Base-by-base conservation (phyloP, 2,797 vertebrate genomes). In the Gallinago solitaria region DNA sequence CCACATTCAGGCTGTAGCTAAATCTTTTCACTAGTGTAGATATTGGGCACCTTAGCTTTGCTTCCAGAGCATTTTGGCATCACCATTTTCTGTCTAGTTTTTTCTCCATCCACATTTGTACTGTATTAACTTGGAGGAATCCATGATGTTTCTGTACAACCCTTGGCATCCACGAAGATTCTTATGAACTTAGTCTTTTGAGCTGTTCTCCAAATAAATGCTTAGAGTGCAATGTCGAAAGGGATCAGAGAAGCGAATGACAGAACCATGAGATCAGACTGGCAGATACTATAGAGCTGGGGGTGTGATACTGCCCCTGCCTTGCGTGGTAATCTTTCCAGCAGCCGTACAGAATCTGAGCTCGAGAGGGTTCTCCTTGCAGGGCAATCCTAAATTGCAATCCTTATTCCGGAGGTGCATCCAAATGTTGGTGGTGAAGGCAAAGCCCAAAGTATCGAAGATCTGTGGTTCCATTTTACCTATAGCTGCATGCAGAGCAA, bases 161-260 rank as follows among this genome's bases (percentile, higher is more conserved):
- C 27, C 33, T 12, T 80, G n/a, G 32, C 24, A 67, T 17, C 48
- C 18, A 7, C 10, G 20, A 70, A 84, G 63, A 16, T 65, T 76
- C 59, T 54, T 78, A 20, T 1, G 79, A 74, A 63, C 27, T 48
- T 61, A 12, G 2, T 3, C 64, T 47, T 83, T 73, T 71, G 53
- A 93, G 32, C 33, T 3, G 0, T 79, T 86, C 17, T 83, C 18
- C 25, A 69, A 87, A 37, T 37, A 47, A 43, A 43, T 82, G 33
- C 23, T 59, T 37, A 18, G 43, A 81, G 61, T 54, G 19, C 1
- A 0, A 9, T 16, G 18, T 45, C 47, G 23, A 15, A 45, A 60
- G 48, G 24, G 10, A 20, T 59, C 0, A 0, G 80, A 83, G 47
- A 51, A 59, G 27, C 0, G 0, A 78, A 53, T 91, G 59, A n/a